Percentiles rank a stretch among this genome's conserved stretches.
Evolutionary conservation across 2,113 vertebrate genomes (phyloP).

Genomic region (Antechinus flavipes): DNA sequence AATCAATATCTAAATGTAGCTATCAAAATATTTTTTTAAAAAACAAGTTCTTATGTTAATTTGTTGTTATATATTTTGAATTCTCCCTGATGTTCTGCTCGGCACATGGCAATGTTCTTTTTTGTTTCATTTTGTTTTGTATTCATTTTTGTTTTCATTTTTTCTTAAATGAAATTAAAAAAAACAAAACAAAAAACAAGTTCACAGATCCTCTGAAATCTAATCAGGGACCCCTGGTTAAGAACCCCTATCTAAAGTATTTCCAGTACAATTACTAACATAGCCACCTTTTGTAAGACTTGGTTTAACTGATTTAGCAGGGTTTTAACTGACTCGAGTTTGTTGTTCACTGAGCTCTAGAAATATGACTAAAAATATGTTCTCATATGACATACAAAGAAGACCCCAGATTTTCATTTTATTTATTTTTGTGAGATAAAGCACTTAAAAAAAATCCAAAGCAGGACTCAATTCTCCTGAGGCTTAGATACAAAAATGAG

Average conservation of each 20-base stretch:
- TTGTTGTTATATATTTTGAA: too few relatives aligned
- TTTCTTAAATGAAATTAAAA: too few relatives aligned
- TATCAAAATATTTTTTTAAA: background rate
- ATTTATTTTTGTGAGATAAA: background rate
- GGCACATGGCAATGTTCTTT: too few relatives aligned
- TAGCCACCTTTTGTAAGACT: background rate
- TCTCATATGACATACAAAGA: background rate
- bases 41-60: too few relatives aligned
- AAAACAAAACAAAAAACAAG: background rate
- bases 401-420: background rate
- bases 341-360: conserved; percentile 17
- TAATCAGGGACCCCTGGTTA: background rate
- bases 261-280: background rate
- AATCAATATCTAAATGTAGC: background rate
- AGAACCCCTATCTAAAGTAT: background rate
- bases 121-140: too few relatives aligned
- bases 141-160: too few relatives aligned
- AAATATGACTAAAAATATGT: conserved; percentile 20
- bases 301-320: background rate
- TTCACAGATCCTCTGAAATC: background rate
- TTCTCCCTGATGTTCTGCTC: too few relatives aligned
- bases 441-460: background rate
- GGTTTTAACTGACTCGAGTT: background rate
- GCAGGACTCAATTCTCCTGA: conserved; percentile 29
- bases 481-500: conserved; percentile 48